Percentiles rank a stretch among this genome's conserved stretches.
Evolutionary conservation across 1,140 invertebrate genomes (phyloP).

Genomic region (Trichonephila inaurata): DNA sequence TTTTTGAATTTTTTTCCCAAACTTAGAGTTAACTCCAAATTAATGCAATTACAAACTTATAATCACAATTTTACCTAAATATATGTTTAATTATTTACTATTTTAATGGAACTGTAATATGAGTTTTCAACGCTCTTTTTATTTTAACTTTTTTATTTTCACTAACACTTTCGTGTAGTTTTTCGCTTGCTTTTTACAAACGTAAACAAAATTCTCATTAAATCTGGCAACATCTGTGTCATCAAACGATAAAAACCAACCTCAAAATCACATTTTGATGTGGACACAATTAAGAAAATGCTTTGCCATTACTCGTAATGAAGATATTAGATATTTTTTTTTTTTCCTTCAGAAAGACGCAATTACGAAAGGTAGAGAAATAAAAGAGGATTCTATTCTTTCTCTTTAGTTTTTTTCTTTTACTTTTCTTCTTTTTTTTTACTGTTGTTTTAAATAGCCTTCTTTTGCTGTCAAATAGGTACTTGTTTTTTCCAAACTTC

Average conservation of each 20-base stretch:
- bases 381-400: not conserved
- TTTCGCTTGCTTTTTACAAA: not conserved
- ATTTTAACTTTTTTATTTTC: no score
- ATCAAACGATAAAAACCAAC: conserved; percentile 14
- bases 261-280: conserved; percentile 47
- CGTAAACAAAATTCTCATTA: conserved; percentile 33
- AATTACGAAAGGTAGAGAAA: not conserved
- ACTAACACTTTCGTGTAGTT: no score
- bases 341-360: not conserved
- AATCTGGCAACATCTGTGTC: conserved; percentile 50
- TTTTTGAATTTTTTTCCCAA: no score
- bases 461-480: conserved; percentile 18
- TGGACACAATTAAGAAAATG: conserved; percentile 52
- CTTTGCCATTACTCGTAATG: conserved; percentile 41
- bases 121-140: no score
- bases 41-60: no score
- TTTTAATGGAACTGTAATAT: no score
- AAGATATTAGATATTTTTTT: not conserved
- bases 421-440: not conserved
- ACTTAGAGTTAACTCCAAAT: no score
- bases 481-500: not conserved
- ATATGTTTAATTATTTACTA: no score
- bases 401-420: not conserved
- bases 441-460: not conserved
- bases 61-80: no score